Percentiles rank a stretch among this genome's conserved stretches.
These are phyloP conservation scores for Phylloscopus whistleri DNA, from an alignment of 2,113 vertebrate species.

Conservation along the genomic window DNA sequence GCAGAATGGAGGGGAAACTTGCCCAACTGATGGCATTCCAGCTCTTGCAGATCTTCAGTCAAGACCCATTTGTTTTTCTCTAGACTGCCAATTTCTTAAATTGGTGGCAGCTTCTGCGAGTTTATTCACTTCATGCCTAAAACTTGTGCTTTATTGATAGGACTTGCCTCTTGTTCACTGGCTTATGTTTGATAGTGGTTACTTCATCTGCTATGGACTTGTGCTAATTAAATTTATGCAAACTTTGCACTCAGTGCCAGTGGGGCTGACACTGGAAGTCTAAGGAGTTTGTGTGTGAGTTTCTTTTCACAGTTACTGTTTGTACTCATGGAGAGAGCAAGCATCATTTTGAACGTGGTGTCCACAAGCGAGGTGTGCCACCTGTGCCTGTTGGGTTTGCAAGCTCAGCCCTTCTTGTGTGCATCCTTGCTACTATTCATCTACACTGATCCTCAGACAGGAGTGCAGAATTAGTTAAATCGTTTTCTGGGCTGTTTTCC, in stretches of 20 bases:
- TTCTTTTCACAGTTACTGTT: not conserved
- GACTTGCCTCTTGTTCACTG: not conserved
- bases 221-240: not conserved
- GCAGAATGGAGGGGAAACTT: not conserved
- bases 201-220: accelerated
- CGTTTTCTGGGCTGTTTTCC: not conserved
- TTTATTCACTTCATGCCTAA: not conserved
- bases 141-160: not conserved
- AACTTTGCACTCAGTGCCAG: not conserved
- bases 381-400: not conserved
- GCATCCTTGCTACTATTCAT: not conserved
- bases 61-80: not conserved
- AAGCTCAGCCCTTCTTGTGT: not conserved
- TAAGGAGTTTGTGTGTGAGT: not conserved
- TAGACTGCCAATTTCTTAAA: not conserved
- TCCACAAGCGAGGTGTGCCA: accelerated
- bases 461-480: not conserved
- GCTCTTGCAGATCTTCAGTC: not conserved
- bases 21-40: not conserved
- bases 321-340: accelerated
- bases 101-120: not conserved
- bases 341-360: not conserved
- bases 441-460: not conserved
- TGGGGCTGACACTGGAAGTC: not conserved
- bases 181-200: not conserved